These are phyloP conservation scores for Coregonus sp. DNA, from an alignment of 2,797 vertebrate species.

Conservation along the genomic window DNA sequence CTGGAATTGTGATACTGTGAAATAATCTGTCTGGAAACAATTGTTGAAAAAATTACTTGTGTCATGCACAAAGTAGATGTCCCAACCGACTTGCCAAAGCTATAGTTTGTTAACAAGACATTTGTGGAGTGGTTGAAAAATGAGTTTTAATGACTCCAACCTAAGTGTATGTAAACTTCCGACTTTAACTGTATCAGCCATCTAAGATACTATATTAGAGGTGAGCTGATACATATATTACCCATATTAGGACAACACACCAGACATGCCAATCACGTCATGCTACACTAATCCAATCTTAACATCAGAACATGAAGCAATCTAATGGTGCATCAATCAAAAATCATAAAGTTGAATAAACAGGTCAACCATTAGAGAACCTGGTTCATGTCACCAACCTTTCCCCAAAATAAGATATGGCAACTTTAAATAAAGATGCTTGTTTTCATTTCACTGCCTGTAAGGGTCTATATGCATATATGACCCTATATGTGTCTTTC, in stretches of 20 bases:
- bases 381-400: not conserved
- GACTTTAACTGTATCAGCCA: not conserved
- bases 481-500: not conserved
- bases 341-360: not conserved
- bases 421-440: not conserved
- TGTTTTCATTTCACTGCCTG: not conserved
- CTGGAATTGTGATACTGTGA: too few relatives aligned
- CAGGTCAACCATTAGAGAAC: not conserved
- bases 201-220: not conserved
- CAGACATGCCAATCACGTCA: not conserved
- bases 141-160: too few relatives aligned
- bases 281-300: not conserved
- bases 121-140: too few relatives aligned
- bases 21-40: too few relatives aligned
- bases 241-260: slow-evolving; percentile 13
- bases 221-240: not conserved
- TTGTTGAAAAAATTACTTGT: too few relatives aligned
- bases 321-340: not conserved
- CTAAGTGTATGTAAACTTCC: too few relatives aligned
- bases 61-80: too few relatives aligned
- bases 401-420: not conserved
- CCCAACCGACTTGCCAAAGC: too few relatives aligned
- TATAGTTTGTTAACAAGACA: too few relatives aligned
- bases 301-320: not conserved
- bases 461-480: not conserved